Evolutionary conservation across 2,888 invertebrate species (phyloP).

Genomic region (Entomobrya proxima): DNA sequence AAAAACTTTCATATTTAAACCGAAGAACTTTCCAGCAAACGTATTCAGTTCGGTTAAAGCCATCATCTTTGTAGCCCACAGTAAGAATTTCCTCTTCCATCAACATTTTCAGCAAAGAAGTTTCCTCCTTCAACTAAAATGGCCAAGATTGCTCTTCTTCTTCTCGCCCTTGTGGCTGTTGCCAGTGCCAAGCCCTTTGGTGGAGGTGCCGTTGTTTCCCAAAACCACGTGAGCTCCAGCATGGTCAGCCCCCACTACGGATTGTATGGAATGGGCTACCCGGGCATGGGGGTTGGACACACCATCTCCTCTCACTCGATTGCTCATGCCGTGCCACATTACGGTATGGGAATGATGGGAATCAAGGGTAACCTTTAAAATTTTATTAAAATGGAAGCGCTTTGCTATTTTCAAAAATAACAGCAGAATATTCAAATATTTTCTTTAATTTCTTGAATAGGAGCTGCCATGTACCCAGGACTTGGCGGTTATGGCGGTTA

Average conservation of each 20-base stretch:
- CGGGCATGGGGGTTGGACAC: neutral
- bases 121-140: neutral
- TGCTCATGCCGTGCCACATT: neutral
- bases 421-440: neutral
- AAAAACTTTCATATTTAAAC: neutral
- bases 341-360: constrained; percentile 14
- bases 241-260: neutral
- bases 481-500: neutral
- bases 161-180: constrained; percentile 6
- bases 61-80: neutral
- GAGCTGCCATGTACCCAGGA: neutral
- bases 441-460: neutral
- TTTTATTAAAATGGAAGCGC: neutral
- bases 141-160: neutral
- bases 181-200: constrained; percentile 1
- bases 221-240: constrained; percentile 1
- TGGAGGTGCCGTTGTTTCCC: neutral
- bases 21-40: neutral
- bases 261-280: neutral
- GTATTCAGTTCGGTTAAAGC: neutral
- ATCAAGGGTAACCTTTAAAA: neutral
- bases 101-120: neutral
- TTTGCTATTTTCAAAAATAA: neutral
- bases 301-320: neutral
- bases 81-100: too few species aligned